Evolutionary conservation across 1,140 invertebrate species (phyloP).

Genomic region (Zeugodacus cucurbitae): DNA sequence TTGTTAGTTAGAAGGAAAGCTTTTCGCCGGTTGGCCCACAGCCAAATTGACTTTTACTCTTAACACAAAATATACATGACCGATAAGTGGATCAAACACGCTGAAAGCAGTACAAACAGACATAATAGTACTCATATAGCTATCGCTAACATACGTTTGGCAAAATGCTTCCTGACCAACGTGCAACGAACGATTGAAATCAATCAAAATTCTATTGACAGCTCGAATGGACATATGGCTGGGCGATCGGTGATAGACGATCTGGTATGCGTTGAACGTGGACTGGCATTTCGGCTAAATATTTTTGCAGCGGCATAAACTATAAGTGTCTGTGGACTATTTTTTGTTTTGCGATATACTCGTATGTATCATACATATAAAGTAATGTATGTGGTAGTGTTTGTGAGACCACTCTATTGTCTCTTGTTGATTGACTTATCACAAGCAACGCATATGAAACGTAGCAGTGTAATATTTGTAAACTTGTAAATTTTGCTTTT

Average conservation of each 20-base stretch:
- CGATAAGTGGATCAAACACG: background rate
- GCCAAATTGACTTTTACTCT: conserved; percentile 36
- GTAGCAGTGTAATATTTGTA: background rate
- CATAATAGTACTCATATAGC: background rate
- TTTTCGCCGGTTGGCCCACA: background rate
- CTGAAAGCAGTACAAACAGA: background rate
- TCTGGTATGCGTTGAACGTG: background rate
- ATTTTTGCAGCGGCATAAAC: background rate
- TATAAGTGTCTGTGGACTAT: background rate
- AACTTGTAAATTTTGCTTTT: background rate
- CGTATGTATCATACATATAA: too few species aligned
- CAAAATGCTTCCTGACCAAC: conserved; percentile 30
- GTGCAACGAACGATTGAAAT: background rate
- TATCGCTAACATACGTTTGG: background rate
- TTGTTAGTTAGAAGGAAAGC: background rate
- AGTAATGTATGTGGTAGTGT: too few species aligned
- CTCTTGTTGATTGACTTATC: background rate
- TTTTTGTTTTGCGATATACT: too few species aligned
- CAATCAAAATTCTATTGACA: conserved; percentile 22
- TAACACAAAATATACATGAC: background rate
- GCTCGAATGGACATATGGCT: background rate
- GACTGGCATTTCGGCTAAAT: background rate
- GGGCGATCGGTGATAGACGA: background rate
- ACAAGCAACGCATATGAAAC: background rate
- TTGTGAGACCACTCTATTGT: background rate